Base-by-base conservation (phyloP, 2,888 invertebrate species). In the Perdita meconis region DNA sequence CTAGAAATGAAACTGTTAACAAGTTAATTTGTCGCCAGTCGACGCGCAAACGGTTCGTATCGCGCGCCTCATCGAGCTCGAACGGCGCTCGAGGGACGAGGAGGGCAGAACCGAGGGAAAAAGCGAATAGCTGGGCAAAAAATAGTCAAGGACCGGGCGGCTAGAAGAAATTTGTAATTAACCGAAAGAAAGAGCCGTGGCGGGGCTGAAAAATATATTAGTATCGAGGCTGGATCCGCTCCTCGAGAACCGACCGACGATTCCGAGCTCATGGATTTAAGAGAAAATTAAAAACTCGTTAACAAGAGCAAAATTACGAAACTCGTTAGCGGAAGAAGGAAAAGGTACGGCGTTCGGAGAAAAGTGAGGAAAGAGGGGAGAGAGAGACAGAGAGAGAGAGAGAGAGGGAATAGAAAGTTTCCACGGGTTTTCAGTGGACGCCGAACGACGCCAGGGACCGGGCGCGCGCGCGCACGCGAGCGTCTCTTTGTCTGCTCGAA, bases 201-300 rank as follows among this genome's bases (percentile, higher is more conserved):
- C 34, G 19, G 0, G 64, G 50, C 36, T 63, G 74, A 77, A 69
- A 77, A 72, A 77, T 77, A 72, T 78, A 75, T 70, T 75, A 75
- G 69, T 67, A 76, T 78, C 71, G 66, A 77, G 40, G 47, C n/a
- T 19, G 36, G 71, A 36, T 47, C 30, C 60, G 30, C 8, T 36
- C 34, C 34, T 10, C 10, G n/a, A 36, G 19, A 10, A 22, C 12
- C 3, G 47, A 34, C 22, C 19, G 61, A 8, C 22, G n/a, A 36
- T 64, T 65, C 47, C 51, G 34, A 51, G 78, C 75, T 64, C 77
- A 64, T 72, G 66, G 78, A 78, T 78, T 78, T 73, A 65, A 77
- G 66, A 53, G 77, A 80, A 80, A 80, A 81, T 81, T 77, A 77
- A 81, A 81, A 80, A 75, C 80, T 81, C 81, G 82, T 83, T 83